Percentiles rank a stretch among this genome's conserved stretches.
Conservation (phyloP, 2,113 vertebrate species). For the Laterallus jamaicensis region DNA sequence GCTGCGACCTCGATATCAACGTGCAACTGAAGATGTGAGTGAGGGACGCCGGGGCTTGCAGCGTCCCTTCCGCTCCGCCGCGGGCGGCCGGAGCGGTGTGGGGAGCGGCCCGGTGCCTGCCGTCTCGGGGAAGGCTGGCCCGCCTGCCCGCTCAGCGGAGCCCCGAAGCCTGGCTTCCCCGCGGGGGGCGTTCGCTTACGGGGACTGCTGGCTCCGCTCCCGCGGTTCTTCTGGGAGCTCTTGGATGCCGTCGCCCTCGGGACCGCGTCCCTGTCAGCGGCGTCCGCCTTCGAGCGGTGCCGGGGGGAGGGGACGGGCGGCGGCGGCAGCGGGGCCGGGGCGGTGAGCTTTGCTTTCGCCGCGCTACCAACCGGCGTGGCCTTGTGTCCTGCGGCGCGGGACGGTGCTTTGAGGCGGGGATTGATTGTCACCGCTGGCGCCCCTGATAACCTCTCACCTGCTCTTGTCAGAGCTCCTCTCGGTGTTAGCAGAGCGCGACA, state of each 20-base stretch:
- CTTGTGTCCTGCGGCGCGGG: background rate
- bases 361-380: accelerated
- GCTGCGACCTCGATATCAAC: constrained; percentile 96
- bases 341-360: accelerated
- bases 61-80: background rate
- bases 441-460: accelerated
- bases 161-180: background rate
- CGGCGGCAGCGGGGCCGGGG: too few relatives aligned
- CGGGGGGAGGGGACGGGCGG: background rate
- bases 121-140: background rate
- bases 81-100: background rate
- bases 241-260: background rate
- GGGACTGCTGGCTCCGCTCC: background rate
- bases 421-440: accelerated
- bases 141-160: background rate
- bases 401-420: background rate
- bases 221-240: too few relatives aligned
- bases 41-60: background rate
- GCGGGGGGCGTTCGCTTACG: background rate
- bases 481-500: too few relatives aligned
- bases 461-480: background rate
- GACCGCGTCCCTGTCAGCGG: background rate
- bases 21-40: constrained; percentile 98
- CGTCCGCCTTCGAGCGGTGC: too few relatives aligned
- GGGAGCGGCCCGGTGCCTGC: background rate